phyloP scores from a whole-genome alignment of 2,113 vertebrate genomes.

The Euleptes europaea region DNA sequence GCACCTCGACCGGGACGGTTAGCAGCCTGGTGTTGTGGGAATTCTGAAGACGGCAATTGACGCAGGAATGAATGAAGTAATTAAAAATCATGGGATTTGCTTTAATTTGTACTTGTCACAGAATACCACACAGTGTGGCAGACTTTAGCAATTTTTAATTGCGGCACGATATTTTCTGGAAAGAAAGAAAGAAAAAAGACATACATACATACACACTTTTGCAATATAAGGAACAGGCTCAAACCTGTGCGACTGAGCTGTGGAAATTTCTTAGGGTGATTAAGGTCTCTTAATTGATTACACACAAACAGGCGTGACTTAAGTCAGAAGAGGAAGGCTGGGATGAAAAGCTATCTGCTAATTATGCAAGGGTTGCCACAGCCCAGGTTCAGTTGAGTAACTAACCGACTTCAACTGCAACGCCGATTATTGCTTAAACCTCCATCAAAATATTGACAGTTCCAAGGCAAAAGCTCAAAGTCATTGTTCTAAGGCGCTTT shows the following conservation, averaged over 20 bases:
- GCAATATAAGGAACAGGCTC: conserved; percentile 62
- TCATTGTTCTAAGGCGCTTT: conserved; percentile 30
- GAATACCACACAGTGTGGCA: conserved; percentile 7
- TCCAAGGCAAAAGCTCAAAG: conserved; percentile 43
- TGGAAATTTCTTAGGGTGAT: conserved; percentile 69
- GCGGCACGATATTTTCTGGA: conserved; percentile 52
- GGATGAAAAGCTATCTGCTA: conserved; percentile 60
- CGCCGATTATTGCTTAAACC: conserved; percentile 36
- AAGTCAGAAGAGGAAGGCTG: conserved; percentile 67
- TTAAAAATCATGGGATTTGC: conserved; percentile 17
- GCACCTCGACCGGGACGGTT: neutral
- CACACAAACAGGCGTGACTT: conserved; percentile 71
- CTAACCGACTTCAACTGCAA: conserved; percentile 45
- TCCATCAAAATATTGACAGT: conserved; percentile 50
- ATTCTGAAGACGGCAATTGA: conserved; percentile 39
- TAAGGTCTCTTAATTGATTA: conserved; percentile 74
- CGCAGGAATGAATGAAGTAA: conserved; percentile 42
- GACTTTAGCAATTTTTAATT: conserved; percentile 67
- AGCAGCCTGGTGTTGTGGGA: neutral
- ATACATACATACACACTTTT: conserved; percentile 2
- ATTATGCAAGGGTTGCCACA: conserved; percentile 65
- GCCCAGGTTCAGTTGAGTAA: conserved; percentile 61
- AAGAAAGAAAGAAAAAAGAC: neutral
- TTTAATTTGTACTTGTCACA: conserved; percentile 58
- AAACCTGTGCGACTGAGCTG: conserved; percentile 59